phyloP scores from a whole-genome alignment of 2,888 invertebrate species.

The Mechanitis messenoides region DNA sequence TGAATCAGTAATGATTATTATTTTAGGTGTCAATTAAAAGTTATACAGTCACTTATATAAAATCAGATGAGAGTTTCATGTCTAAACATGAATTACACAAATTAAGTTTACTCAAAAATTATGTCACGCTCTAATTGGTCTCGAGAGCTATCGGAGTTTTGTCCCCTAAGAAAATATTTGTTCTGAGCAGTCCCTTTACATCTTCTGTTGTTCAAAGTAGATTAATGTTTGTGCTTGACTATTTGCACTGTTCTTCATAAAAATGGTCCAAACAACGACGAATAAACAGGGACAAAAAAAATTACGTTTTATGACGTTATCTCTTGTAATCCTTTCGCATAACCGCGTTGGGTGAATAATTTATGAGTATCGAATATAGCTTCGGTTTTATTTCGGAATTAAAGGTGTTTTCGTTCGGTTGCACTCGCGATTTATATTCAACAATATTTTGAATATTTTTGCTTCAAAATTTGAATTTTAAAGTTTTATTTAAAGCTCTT shows the following conservation, averaged over 20 bases:
- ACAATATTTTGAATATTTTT: neutral
- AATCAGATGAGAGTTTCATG: slow-evolving; percentile 26
- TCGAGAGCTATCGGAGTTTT: slow-evolving; percentile 50
- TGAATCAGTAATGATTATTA: no score
- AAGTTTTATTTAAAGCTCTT: neutral
- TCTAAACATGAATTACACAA: slow-evolving; percentile 41
- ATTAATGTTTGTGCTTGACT: slow-evolving; percentile 72
- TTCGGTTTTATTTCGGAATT: slow-evolving; percentile 19
- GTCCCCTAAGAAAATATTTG: slow-evolving; percentile 74
- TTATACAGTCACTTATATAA: slow-evolving; percentile 17
- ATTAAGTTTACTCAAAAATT: slow-evolving; percentile 73
- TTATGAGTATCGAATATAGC: slow-evolving; percentile 27
- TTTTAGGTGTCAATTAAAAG: neutral
- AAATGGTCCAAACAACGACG: slow-evolving; percentile 64
- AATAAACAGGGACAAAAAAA: slow-evolving; percentile 61
- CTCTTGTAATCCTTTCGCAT: slow-evolving; percentile 44
- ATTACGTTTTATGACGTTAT: slow-evolving; percentile 55
- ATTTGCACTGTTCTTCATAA: slow-evolving; percentile 74
- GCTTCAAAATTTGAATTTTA: no score
- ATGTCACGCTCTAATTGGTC: slow-evolving; percentile 72
- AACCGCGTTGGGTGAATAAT: slow-evolving; percentile 32
- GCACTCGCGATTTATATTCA: neutral
- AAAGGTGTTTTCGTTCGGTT: slow-evolving; percentile 6
- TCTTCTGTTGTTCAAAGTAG: slow-evolving; percentile 73
- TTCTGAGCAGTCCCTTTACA: slow-evolving; percentile 62